A percentile compares a stretch with the other conserved stretches of the same genome.
These are phyloP conservation scores for Lacanobia oleracea DNA, from an alignment of 2,888 invertebrate genomes.

Conservation along the genomic window DNA sequence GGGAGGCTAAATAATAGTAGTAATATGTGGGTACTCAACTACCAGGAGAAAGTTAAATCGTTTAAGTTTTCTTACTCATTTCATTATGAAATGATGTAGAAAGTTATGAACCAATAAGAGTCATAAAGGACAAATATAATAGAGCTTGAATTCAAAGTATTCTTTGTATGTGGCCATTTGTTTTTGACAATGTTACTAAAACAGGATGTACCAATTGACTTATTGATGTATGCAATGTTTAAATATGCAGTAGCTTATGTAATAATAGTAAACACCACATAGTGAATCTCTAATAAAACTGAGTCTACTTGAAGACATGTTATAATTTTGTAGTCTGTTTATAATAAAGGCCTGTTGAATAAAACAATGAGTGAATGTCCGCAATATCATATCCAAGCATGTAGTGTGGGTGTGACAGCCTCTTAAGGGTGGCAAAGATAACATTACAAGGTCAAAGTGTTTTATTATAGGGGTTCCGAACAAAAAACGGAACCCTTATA, in stretches of 20 bases:
- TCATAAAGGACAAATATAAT: neutral
- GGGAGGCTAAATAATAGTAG: neutral
- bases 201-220: constrained; percentile 18
- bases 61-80: constrained; percentile 3
- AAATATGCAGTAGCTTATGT: neutral
- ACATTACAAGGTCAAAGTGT: no score
- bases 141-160: neutral
- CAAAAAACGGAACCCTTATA: no score
- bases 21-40: neutral
- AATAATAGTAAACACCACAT: no score
- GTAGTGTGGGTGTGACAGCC: neutral
- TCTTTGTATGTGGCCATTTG: neutral
- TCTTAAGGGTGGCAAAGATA: neutral
- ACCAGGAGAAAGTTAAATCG: constrained; percentile 40
- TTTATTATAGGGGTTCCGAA: no score
- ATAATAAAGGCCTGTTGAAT: no score
- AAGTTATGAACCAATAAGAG: constrained; percentile 27
- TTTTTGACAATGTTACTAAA: neutral
- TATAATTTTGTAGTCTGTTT: no score
- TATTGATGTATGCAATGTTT: neutral
- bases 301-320: no score
- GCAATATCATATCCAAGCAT: neutral
- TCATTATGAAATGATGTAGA: constrained; percentile 37
- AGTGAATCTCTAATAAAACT: no score
- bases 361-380: neutral